phyloP scores from a whole-genome alignment of 2,797 vertebrate genomes.

The Argya squamiceps region DNA sequence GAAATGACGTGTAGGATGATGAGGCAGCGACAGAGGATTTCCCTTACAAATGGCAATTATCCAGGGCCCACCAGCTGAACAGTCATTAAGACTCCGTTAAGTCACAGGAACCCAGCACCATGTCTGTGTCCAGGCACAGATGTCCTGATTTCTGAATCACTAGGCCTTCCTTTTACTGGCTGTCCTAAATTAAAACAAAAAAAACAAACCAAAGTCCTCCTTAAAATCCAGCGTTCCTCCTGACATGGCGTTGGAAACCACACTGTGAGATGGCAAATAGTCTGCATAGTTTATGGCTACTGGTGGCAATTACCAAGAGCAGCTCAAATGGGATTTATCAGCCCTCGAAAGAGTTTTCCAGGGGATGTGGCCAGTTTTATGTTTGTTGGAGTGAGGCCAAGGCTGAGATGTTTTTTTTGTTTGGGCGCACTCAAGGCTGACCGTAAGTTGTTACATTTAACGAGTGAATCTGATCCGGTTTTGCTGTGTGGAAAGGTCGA shows the following conservation, averaged over 20 bases:
- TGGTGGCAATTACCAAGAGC: neutral
- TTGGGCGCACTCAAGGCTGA: neutral
- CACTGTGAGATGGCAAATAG: neutral
- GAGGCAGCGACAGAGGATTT: conserved; percentile 2
- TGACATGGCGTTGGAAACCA: neutral
- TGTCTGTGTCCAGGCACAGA: neutral
- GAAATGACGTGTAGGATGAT: neutral
- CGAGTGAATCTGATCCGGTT: neutral
- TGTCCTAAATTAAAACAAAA: neutral
- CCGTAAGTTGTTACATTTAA: neutral
- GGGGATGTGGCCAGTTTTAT: conserved; percentile 32
- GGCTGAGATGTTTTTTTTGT: neutral
- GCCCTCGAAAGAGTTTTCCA: neutral
- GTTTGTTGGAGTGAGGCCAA: conserved; percentile 7
- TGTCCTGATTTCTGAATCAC: neutral
- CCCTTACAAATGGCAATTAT: conserved; percentile 3
- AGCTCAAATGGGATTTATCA: conserved; percentile 22
- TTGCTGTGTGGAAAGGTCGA: neutral
- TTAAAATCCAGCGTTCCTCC: neutral
- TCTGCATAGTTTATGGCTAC: conserved; percentile 14
- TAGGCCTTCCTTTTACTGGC: neutral
- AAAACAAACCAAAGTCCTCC: neutral
- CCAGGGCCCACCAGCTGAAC: neutral
- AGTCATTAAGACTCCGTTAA: neutral
- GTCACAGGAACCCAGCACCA: neutral